These are phyloP conservation scores for Gari tellinella DNA, from an alignment of 2,888 invertebrate species.

Conservation along the genomic window DNA sequence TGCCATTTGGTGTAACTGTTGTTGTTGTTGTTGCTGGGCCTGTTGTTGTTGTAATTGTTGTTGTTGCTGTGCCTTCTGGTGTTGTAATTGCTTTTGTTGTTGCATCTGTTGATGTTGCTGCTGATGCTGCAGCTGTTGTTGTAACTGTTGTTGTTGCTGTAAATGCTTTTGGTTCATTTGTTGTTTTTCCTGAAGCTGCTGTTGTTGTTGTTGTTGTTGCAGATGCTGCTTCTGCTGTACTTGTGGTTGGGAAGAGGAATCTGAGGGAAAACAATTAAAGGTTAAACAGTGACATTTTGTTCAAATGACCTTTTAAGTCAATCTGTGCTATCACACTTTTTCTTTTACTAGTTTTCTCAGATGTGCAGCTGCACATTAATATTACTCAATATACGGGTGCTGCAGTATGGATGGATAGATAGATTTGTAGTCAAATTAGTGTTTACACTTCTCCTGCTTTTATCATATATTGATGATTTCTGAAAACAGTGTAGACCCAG, in stretches of 20 bases:
- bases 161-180: slow-evolving; percentile 47
- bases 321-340: too few relatives aligned
- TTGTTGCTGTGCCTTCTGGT: slow-evolving; percentile 31
- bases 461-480: too few relatives aligned
- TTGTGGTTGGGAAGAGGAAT: slow-evolving; percentile 10
- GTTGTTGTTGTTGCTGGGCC: slow-evolving; percentile 30
- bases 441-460: too few relatives aligned
- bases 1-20: slow-evolving; percentile 43
- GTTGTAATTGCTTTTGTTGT: slow-evolving; percentile 47
- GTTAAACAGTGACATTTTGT: too few relatives aligned
- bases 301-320: too few relatives aligned
- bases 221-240: slow-evolving; percentile 34
- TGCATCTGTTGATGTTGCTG: slow-evolving; percentile 49
- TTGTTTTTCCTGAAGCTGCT: not conserved
- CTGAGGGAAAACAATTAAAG: slow-evolving; percentile 2
- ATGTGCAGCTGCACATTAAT: too few relatives aligned
- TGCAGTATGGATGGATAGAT: too few relatives aligned
- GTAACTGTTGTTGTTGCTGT: slow-evolving; percentile 30
- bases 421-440: too few relatives aligned
- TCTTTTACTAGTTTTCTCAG: too few relatives aligned
- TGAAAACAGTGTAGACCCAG: too few relatives aligned
- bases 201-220: slow-evolving; percentile 33
- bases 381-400: too few relatives aligned
- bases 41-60: slow-evolving; percentile 40
- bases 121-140: slow-evolving; percentile 49